A percentile compares a stretch with the other conserved stretches of the same genome.
Evolutionary conservation across 1,140 invertebrate genomes (phyloP).

Genomic region (Anastatus disparis): DNA sequence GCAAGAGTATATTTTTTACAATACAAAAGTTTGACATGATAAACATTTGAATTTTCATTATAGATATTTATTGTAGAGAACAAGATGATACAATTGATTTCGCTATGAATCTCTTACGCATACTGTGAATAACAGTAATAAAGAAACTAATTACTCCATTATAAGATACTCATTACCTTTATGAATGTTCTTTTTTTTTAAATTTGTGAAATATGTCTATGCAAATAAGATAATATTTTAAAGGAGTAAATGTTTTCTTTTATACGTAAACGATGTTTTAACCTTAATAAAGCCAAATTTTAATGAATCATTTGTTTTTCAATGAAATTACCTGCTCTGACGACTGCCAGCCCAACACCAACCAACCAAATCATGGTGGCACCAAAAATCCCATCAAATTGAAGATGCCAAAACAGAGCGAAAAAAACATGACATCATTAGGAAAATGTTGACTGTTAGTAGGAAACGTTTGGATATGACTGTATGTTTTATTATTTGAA

Average conservation of each 20-base stretch:
- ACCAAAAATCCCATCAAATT: conserved; percentile 55
- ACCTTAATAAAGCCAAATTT: conserved; percentile 23
- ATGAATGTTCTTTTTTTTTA: not conserved
- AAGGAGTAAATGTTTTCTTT: conserved; percentile 28
- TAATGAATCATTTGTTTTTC: conserved; percentile 43
- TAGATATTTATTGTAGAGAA: not conserved
- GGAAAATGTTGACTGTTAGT: conserved; percentile 57
- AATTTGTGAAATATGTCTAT: not conserved
- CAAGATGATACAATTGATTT: conserved; percentile 7
- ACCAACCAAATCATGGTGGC: conserved; percentile 59
- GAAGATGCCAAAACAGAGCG: conserved; percentile 61
- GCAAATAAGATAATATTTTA: not conserved
- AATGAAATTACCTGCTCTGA: conserved; percentile 63
- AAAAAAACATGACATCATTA: conserved; percentile 62
- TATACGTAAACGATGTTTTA: not conserved
- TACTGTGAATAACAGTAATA: not conserved
- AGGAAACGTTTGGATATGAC: conserved; percentile 41
- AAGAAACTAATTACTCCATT: conserved; percentile 21
- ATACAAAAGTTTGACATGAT: conserved; percentile 1
- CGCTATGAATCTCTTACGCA: not conserved
- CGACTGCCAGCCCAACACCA: conserved; percentile 65
- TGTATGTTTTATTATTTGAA: conserved; percentile 14
- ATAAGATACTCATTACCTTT: not conserved
- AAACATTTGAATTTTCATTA: not conserved
- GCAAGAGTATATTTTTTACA: conserved; percentile 11